Evolutionary conservation across 2,888 invertebrate genomes (phyloP).

Genomic region (Arrhopalites spinosus): DNA sequence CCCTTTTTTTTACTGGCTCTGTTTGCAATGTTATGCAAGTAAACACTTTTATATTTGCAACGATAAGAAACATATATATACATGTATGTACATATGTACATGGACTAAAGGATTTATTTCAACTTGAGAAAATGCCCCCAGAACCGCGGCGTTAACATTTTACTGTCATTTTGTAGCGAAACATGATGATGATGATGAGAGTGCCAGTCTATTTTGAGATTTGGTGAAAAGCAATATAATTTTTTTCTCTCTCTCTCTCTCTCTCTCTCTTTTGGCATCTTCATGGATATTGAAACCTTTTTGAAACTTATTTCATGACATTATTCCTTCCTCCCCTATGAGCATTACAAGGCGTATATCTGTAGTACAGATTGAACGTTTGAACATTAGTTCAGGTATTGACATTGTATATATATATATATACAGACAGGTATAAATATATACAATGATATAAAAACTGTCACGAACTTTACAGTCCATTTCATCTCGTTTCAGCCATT

Average conservation of each 20-base stretch:
- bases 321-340: background rate
- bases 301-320: background rate
- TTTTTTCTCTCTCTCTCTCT: too few relatives aligned
- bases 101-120: background rate
- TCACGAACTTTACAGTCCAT: background rate
- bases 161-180: conserved; percentile 4
- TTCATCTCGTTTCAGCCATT: too few relatives aligned
- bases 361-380: background rate
- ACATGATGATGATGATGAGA: conserved; percentile 29
- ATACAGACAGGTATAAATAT: background rate
- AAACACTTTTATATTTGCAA: background rate
- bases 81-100: background rate
- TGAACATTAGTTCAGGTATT: background rate
- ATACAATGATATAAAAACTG: background rate
- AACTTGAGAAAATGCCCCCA: background rate
- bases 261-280: conserved; percentile 2
- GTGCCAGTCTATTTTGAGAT: conserved; percentile 25
- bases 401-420: background rate
- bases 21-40: background rate
- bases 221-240: background rate
- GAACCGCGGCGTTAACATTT: background rate
- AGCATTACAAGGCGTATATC: background rate
- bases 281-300: conserved; percentile 4
- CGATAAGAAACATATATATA: too few relatives aligned
- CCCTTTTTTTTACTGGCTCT: background rate